These are phyloP conservation scores for Leptosomus discolor DNA, from an alignment of 2,113 vertebrate species.

Conservation along the genomic window DNA sequence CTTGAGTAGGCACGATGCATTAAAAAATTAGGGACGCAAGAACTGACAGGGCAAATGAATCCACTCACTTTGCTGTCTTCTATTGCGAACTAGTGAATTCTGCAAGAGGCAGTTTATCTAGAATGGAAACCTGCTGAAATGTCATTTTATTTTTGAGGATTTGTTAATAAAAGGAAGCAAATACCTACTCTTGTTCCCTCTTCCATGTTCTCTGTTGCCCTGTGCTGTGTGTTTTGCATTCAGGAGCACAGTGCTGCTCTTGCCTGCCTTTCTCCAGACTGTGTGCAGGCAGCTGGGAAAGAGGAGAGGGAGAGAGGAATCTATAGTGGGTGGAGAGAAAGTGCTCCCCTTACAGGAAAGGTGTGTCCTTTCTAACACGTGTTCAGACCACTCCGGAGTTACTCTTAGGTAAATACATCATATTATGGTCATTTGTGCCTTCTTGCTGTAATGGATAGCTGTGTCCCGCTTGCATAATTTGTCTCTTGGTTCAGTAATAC, in stretches of 20 bases:
- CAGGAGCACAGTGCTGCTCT: background rate
- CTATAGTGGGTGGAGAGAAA: constrained; percentile 33
- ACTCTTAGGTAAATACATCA: background rate
- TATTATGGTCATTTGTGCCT: background rate
- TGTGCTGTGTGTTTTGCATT: background rate
- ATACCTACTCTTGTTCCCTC: background rate
- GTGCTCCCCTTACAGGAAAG: background rate
- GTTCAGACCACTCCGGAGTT: background rate
- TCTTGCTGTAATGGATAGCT: background rate
- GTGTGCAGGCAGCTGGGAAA: background rate
- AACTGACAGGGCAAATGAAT: background rate
- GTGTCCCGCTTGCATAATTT: background rate
- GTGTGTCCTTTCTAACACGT: background rate
- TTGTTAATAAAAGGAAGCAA: background rate
- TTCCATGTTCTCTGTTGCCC: background rate
- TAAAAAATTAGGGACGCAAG: background rate
- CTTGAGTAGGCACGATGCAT: background rate
- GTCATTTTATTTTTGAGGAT: background rate
- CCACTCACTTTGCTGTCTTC: background rate
- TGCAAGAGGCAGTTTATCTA: accelerated
- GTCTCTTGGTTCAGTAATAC: background rate
- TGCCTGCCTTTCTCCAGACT: background rate
- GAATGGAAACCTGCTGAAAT: background rate
- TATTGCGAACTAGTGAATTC: background rate
- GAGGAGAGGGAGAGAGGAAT: background rate